Evolutionary conservation across 2,888 invertebrate species (phyloP), one percentile per base, ranked within the genome.

Genomic region (Acanthacorydalis orientalis): DNA sequence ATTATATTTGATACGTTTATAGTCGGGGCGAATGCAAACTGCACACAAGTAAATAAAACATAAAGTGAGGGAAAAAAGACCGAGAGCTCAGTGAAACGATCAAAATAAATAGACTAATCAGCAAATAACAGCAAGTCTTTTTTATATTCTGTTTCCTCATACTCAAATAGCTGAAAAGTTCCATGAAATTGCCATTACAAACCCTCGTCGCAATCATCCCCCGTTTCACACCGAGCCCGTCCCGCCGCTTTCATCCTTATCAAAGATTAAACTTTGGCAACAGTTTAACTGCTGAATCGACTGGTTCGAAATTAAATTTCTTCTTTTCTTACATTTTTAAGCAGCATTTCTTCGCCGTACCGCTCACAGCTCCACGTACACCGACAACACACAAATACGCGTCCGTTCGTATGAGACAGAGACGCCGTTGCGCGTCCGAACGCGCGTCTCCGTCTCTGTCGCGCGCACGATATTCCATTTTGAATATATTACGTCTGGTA

Each of bases 251-350:
- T 42, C 42, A 16, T 56, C 56, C 60, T 60, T 68, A 69, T 68
- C 64, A 60, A 65, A 69, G 69, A 68, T 69, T 69, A 68, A 68
- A 68, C 67, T 69, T 67, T 65, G 67, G 53, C 54, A 58, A 55
- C 54, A 51, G 54, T 56, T 56, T 66, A 67, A 69, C 64, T 70
- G 69, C 69, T 68, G 69, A 70, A 68, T 68, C 68, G 68, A 69
- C 68, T 64, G 65, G 67, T 68, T 69, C 64, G 68, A 68, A 70
- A 70, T 70, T 70, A 70, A 70, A 70, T 69, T 69, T 68, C 64
- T 63, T 61, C 61, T 59, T 61, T 53, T 53, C 23, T 55, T 55
- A 52, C 53, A 51, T 54, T 50, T 45, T 43, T 43, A 43, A 43
- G 31, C 16, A 43, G 31, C 16, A 43, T 43, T 12, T 23, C 41